Evolutionary conservation across 2,797 vertebrate genomes (phyloP).

Genomic region (Pempheris klunzingeri): DNA sequence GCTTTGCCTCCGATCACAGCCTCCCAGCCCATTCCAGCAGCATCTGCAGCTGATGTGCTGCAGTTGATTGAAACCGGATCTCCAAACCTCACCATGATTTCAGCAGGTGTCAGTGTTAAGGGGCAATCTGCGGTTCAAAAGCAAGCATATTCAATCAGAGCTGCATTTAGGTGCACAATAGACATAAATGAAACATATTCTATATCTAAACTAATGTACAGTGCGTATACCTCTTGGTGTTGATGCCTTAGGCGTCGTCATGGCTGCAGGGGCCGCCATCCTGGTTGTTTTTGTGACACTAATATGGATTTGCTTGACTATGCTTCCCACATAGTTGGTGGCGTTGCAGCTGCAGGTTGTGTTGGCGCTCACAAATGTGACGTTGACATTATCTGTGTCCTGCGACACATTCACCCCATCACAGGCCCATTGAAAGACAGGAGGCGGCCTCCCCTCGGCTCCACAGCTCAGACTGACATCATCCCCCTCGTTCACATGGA

Average conservation of each 20-base stretch:
- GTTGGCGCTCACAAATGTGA: background rate
- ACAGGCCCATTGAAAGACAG: constrained; percentile 31
- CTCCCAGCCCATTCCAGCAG: constrained; percentile 44
- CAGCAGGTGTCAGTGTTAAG: constrained; percentile 50
- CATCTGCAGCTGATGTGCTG: background rate
- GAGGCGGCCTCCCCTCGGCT: constrained; percentile 45
- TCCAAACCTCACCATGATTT: constrained; percentile 67
- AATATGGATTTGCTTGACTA: constrained; percentile 13
- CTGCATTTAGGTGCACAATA: background rate
- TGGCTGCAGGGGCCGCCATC: background rate
- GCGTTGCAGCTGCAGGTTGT: constrained; percentile 48
- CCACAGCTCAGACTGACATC: constrained; percentile 48
- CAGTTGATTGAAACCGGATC: constrained; percentile 61
- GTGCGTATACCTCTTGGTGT: constrained; percentile 15
- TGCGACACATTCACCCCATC: background rate
- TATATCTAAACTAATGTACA: background rate
- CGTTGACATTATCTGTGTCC: background rate
- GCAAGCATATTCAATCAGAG: constrained; percentile 1
- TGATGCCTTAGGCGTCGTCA: background rate
- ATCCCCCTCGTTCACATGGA: rapidly evolving
- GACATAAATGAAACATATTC: background rate
- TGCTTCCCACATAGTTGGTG: constrained; percentile 21
- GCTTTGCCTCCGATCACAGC: rapidly evolving
- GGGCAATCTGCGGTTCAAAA: constrained; percentile 37
- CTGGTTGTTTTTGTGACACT: background rate